Evolutionary conservation across 2,113 vertebrate species (phyloP).

Genomic region (Nothobranchius kuhntae): DNA sequence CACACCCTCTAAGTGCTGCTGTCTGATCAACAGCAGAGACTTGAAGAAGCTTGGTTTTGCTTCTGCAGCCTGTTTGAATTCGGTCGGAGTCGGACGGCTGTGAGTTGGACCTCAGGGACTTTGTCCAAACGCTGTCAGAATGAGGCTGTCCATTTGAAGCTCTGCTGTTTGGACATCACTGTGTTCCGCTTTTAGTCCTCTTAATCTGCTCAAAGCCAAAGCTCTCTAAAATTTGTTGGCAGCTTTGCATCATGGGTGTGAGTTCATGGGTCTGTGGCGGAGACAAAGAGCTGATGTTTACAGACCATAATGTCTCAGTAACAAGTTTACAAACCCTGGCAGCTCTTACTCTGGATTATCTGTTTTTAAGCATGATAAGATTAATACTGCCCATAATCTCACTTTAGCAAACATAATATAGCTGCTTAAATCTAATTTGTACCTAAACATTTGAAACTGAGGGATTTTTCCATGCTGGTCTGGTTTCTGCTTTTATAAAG

Average conservation of each 20-base stretch:
- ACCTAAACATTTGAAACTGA: neutral
- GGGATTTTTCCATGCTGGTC: neutral
- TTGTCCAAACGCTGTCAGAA: slow-evolving; percentile 45
- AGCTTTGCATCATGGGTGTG: neutral
- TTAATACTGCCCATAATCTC: neutral
- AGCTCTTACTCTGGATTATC: slow-evolving; percentile 17
- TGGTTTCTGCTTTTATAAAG: neutral
- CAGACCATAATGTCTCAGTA: slow-evolving; percentile 3
- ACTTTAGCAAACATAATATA: slow-evolving; percentile 5
- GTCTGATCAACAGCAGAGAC: slow-evolving; percentile 31
- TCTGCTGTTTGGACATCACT: slow-evolving; percentile 54
- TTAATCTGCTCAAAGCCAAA: slow-evolving; percentile 58
- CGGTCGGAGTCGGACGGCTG: too few relatives aligned
- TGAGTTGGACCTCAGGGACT: slow-evolving; percentile 29
- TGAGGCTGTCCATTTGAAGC: slow-evolving; percentile 35
- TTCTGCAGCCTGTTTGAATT: slow-evolving; percentile 9
- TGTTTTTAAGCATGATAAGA: neutral
- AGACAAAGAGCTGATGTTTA: neutral
- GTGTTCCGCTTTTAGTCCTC: slow-evolving; percentile 57
- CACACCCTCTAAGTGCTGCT: too few relatives aligned
- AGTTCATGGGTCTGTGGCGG: slow-evolving; percentile 51
- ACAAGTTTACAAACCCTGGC: slow-evolving; percentile 16
- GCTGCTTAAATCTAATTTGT: neutral
- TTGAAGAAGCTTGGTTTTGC: slow-evolving; percentile 5
- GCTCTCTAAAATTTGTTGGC: slow-evolving; percentile 35